Percentiles rank a stretch among this genome's conserved stretches.
These are phyloP conservation scores for Osmerus eperlanus DNA, from an alignment of 2,113 vertebrate species.

Conservation along the genomic window DNA sequence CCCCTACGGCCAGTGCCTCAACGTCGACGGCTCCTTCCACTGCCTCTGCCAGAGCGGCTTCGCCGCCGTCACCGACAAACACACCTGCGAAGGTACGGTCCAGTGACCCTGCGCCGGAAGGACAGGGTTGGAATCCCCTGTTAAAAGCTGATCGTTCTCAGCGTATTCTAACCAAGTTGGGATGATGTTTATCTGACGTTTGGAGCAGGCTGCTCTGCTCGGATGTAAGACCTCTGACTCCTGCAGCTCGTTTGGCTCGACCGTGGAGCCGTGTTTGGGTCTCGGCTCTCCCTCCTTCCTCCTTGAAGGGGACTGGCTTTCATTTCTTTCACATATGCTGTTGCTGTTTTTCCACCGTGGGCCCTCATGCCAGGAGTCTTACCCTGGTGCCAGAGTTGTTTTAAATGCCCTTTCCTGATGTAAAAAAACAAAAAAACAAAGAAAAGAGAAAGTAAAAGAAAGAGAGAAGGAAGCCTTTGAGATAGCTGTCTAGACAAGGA, in stretches of 20 bases:
- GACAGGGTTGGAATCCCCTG: neutral
- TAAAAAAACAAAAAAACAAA: slow-evolving; percentile 46
- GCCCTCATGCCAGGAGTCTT: slow-evolving; percentile 31
- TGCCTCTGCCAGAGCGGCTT: slow-evolving; percentile 89
- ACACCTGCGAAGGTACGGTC: slow-evolving; percentile 82
- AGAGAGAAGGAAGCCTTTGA: slow-evolving; percentile 65
- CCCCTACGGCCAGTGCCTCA: slow-evolving; percentile 83
- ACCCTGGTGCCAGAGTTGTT: slow-evolving; percentile 44
- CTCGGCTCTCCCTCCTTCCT: neutral
- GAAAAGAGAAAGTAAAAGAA: slow-evolving; percentile 50
- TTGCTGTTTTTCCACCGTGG: slow-evolving; percentile 35
- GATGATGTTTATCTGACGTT: slow-evolving; percentile 2
- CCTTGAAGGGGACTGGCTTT: slow-evolving; percentile 2
- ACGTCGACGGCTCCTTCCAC: slow-evolving; percentile 84
- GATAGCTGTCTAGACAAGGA: slow-evolving; percentile 66
- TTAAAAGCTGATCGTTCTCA: too few species aligned
- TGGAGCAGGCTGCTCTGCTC: neutral
- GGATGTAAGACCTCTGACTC: neutral
- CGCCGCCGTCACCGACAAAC: slow-evolving; percentile 67
- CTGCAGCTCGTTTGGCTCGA: neutral
- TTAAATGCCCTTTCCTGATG: slow-evolving; percentile 60
- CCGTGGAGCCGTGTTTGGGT: neutral
- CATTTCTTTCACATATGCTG: slow-evolving; percentile 45
- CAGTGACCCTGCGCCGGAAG: neutral
- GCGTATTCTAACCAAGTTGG: neutral